Evolutionary conservation across 2,888 invertebrate species (phyloP), one percentile per base, ranked within the genome.

Genomic region (Thereva unica): DNA sequence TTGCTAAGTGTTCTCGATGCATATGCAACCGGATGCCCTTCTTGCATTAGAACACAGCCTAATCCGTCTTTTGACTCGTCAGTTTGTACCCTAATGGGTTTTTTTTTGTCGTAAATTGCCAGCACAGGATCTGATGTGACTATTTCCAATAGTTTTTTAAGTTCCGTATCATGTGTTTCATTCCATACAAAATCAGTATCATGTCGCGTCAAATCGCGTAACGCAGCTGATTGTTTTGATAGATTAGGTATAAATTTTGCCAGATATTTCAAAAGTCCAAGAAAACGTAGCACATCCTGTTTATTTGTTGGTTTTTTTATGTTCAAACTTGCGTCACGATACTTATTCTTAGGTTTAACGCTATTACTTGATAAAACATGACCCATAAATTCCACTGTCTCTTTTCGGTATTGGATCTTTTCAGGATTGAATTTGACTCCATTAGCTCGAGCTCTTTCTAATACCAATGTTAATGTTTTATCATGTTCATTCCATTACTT

Each of bases 1-100:
- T 67, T 45, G 8, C 69, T 74, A n/a, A 78, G 64, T 38, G 73
- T 74, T 69, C 75, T 56, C 37, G 77, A 78, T 5, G 76, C 75
- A 71, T 73, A 64, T 4, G 64, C 64, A 9, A 64, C 45, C 4
- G 47, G 47, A 4, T 47, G 47, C n/a, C 53, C 34, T n/a, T 37
- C 37, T 34, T 52, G 64, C 8, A 64, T 40, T 23, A 64, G 23
- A 8, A 64, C 64, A 53, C 49, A 45, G 12, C 57, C 57, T 50
- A 53, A 38, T 12, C 65, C 55, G 45, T 65, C 65, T 10, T 65
- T 55, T 12, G 65, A 65, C 23, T 42, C 57, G 23, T 66, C 66
- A 12, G 66, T 66, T 47, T 66, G 66, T 40, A 66, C 41, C 9
- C 12, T 41, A 10, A 64, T 53, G 12, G 53, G 50, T 37, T 42